Evolutionary conservation across 2,888 invertebrate genomes (phyloP), one percentile per base, ranked within the genome.

Genomic region (Brachypalpus laphriformis): DNA sequence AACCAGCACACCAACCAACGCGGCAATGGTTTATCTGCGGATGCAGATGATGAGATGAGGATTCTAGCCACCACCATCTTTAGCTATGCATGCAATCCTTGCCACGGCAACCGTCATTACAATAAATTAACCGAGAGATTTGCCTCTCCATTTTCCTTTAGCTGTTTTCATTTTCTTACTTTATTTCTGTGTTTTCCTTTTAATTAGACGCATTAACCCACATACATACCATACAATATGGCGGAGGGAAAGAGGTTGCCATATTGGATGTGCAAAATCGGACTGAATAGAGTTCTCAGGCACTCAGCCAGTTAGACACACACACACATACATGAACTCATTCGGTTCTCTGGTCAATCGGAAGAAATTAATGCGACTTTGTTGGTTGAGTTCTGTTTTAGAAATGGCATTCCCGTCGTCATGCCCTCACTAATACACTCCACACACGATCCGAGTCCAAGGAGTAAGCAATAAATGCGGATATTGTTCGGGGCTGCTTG

Each of bases 161-260:
- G 65, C 42, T 66, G 54, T 77, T 61, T 72, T 47, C 54, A 40
- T 77, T 82, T 77, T 77, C 77, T 77, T 83, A 74, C 56, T 78
- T 83, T 68, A 65, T 78, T 78, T 74, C 68, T 40, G 72, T 80
- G 82, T 78, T 74, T 78, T 78, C 61, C 78, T 72, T 82, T 83
- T 83, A 83, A 83, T 83, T 83, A 83, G 78, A 74, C 78, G 78
- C 83, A 83, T 83, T 83, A 78, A 78, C 68, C 78, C 78, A 80
- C 63, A 83, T 83, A 34, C 34, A 34, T 34, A 34, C 28, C 34
- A 34, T 9, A 78, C 72, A 74, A 78, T 82, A 77, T 22, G 61
- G 61, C 34, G 20, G 3, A 16, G 25, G 34, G 56, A 14, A 18
- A 8, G 25, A 14, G n/a, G 22, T 31, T 56, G 61, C 68, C 28